Conservation (phyloP, 2,888 invertebrate species). For the Hirtodrosophila trivittata region DNA sequence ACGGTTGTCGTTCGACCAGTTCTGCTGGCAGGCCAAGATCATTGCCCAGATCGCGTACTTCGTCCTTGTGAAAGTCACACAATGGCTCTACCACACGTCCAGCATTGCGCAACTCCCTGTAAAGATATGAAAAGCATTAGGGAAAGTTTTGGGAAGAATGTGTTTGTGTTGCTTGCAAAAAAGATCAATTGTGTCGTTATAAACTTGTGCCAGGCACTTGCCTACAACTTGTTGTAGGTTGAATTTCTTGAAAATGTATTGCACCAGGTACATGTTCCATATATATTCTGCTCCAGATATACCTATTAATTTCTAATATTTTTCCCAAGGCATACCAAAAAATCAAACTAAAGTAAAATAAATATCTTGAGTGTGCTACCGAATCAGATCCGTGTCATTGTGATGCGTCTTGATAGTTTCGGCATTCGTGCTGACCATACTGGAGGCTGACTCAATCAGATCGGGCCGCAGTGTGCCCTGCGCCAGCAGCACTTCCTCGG, state of each 20-base stretch:
- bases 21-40: constrained; percentile 94
- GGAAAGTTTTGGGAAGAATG: background rate
- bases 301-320: constrained; percentile 27
- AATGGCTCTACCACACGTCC: constrained; percentile 99
- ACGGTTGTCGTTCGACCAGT: constrained; percentile 97
- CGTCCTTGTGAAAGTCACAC: constrained; percentile 99
- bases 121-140: background rate
- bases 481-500: constrained; percentile 95
- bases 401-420: constrained; percentile 99
- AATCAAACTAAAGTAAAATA: constrained; percentile 18
- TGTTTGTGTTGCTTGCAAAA: background rate
- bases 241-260: constrained; percentile 42
- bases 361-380: constrained; percentile 83
- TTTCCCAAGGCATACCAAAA: constrained; percentile 44
- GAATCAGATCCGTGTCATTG: constrained; percentile 98
- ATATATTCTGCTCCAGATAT: constrained; percentile 31
- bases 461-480: constrained; percentile 99
- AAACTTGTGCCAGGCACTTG: constrained; percentile 35
- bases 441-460: constrained; percentile 98
- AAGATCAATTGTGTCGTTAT: constrained; percentile 12
- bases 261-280: constrained; percentile 47
- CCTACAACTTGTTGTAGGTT: constrained; percentile 45
- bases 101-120: constrained; percentile 87
- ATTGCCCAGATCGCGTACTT: constrained; percentile 94
- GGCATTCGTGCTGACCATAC: constrained; percentile 93